Percentiles rank a stretch among this genome's conserved stretches.
These are phyloP conservation scores for Dascyllus trimaculatus DNA, from an alignment of 2,113 vertebrate genomes.

Conservation along the genomic window DNA sequence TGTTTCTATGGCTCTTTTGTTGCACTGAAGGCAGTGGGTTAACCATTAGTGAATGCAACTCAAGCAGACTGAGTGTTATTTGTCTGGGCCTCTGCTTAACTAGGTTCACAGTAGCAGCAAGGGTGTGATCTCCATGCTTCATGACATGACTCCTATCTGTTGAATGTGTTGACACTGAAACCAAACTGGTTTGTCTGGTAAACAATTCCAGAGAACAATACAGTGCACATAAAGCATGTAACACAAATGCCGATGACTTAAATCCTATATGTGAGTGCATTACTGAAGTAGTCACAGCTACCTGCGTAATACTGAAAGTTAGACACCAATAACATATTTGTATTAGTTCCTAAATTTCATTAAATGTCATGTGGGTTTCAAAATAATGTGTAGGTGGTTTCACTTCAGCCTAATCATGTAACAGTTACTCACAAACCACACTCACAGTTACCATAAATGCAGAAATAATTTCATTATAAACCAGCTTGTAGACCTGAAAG, in stretches of 20 bases:
- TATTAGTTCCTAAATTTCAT: not conserved
- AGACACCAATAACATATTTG: not conserved
- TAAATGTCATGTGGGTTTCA: not conserved
- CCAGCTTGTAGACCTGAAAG: not conserved
- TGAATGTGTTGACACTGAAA: constrained; percentile 19
- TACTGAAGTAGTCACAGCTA: not conserved
- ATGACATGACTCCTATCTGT: not conserved
- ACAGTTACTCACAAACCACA: not conserved
- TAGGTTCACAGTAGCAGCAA: not conserved
- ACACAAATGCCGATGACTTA: not conserved
- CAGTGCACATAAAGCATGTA: not conserved
- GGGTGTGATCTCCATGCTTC: constrained; percentile 14
- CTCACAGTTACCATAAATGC: not conserved
- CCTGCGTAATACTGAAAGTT: not conserved
- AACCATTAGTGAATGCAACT: not conserved
- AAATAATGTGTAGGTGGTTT: not conserved
- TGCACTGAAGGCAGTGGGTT: constrained; percentile 2
- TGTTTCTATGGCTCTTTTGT: not conserved
- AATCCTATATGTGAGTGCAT: not conserved
- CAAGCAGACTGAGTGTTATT: constrained; percentile 7
- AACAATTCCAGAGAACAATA: constrained; percentile 1
- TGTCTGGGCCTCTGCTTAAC: constrained; percentile 7
- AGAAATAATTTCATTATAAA: not conserved
- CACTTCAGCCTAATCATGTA: not conserved
- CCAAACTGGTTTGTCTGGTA: constrained; percentile 49